phyloP scores from a whole-genome alignment of 1,140 invertebrate species.

The Cyrtorhinus lividipennis region DNA sequence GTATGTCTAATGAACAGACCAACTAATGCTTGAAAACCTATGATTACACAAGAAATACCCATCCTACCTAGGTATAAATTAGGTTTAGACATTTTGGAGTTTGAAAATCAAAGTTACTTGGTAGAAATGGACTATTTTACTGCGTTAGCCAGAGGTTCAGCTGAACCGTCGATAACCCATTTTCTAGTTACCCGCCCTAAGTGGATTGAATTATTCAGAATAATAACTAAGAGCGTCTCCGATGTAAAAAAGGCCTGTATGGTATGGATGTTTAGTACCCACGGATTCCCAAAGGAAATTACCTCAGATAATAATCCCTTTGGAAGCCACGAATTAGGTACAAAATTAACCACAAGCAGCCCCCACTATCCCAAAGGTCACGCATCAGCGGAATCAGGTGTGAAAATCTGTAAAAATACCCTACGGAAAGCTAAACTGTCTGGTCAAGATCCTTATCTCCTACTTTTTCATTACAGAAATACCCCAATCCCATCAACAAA shows the following conservation, averaged over 20 bases:
- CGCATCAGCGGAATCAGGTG: background rate
- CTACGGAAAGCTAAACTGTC: background rate
- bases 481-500: background rate
- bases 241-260: slow-evolving; percentile 4
- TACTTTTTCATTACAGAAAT: slow-evolving; percentile 7
- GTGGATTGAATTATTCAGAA: background rate
- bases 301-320: background rate
- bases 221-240: background rate
- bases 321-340: slow-evolving; percentile 1
- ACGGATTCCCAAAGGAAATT: slow-evolving; percentile 6
- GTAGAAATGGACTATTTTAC: slow-evolving; percentile 2
- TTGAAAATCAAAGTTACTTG: slow-evolving; percentile 3
- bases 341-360: slow-evolving; percentile 3
- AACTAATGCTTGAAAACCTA: background rate
- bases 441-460: slow-evolving; percentile 4
- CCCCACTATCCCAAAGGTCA: background rate
- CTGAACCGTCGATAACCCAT: too few species aligned
- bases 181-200: too few species aligned
- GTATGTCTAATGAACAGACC: slow-evolving; percentile 6
- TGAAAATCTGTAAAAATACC: background rate
- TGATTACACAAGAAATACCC: background rate
- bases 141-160: too few species aligned
- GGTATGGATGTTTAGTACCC: background rate
- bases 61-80: background rate
- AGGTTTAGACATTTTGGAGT: background rate